A percentile compares a stretch with the other conserved stretches of the same genome.
phyloP scores from a whole-genome alignment of 2,888 invertebrate genomes.

The Sminthurinus aureus region DNA sequence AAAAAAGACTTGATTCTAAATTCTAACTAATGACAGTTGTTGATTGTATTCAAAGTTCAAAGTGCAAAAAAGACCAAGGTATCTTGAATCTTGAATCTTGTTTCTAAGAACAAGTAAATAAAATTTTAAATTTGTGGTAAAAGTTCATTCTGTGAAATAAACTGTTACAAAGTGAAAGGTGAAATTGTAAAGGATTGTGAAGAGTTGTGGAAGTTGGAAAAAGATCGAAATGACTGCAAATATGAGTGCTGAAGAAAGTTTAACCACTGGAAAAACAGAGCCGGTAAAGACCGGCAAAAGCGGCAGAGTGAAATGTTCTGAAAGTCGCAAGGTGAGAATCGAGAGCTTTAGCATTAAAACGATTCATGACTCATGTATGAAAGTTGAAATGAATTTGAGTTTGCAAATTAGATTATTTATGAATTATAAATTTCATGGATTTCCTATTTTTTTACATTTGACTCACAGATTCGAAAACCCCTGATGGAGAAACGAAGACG shows the following conservation, averaged over 20 bases:
- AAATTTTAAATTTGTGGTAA: background rate
- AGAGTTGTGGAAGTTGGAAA: background rate
- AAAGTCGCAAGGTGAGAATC: constrained; percentile 41
- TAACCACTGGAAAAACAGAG: background rate
- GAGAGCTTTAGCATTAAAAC: background rate
- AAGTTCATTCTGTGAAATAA: background rate
- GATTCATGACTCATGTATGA: too few species aligned
- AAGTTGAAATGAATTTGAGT: background rate
- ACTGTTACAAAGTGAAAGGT: too few species aligned
- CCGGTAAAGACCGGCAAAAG: background rate
- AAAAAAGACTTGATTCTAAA: too few species aligned
- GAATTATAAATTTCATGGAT: background rate
- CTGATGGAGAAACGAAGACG: constrained; percentile 68
- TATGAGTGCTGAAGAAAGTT: constrained; percentile 28
- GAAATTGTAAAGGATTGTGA: background rate
- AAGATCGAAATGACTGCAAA: constrained; percentile 40
- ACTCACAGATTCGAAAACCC: constrained; percentile 65
- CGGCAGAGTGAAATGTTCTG: constrained; percentile 40
- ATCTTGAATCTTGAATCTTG: too few species aligned
- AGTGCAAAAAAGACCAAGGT: too few species aligned
- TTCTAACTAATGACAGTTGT: too few species aligned
- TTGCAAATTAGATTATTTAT: too few species aligned
- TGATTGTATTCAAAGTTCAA: too few species aligned
- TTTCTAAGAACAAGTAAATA: too few species aligned
- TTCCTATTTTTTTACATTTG: constrained; percentile 8